These are phyloP conservation scores for Harpagoxenus sublaevis DNA, from an alignment of 2,888 invertebrate species.

Conservation along the genomic window DNA sequence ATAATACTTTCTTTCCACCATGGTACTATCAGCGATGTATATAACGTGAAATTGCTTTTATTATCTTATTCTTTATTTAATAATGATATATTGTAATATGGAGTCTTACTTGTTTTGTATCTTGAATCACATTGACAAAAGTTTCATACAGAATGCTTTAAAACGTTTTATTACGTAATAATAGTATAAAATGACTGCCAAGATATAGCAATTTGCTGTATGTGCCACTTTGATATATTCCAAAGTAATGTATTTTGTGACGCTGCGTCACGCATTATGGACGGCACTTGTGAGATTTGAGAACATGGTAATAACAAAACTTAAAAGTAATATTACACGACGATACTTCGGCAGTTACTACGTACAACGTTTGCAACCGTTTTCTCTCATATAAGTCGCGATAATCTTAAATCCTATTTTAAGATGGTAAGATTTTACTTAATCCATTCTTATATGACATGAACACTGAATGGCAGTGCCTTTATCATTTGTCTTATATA, in stretches of 20 bases:
- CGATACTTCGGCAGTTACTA: not conserved
- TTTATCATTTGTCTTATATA: conserved; percentile 23
- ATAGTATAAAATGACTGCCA: conserved; percentile 3
- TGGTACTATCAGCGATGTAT: conserved; percentile 13
- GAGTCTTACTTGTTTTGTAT: conserved; percentile 6
- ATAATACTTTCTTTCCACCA: too few relatives aligned
- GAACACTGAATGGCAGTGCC: conserved; percentile 55
- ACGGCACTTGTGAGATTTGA: conserved; percentile 38
- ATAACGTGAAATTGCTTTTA: conserved; percentile 7
- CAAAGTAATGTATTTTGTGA: not conserved
- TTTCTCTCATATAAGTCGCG: conserved; percentile 1
- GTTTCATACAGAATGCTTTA: not conserved
- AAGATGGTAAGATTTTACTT: conserved; percentile 23
- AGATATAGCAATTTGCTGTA: not conserved
- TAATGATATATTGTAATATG: conserved; percentile 14
- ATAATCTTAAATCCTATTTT: not conserved
- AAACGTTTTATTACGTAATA: not conserved
- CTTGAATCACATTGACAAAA: conserved; percentile 38
- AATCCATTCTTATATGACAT: conserved; percentile 39
- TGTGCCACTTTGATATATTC: conserved; percentile 17
- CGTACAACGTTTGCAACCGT: not conserved
- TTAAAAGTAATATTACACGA: not conserved
- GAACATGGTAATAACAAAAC: conserved; percentile 16
- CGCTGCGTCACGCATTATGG: conserved; percentile 20
- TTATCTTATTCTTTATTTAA: not conserved